These are phyloP conservation scores for Parus major DNA, from an alignment of 2,113 vertebrate species.

Conservation along the genomic window DNA sequence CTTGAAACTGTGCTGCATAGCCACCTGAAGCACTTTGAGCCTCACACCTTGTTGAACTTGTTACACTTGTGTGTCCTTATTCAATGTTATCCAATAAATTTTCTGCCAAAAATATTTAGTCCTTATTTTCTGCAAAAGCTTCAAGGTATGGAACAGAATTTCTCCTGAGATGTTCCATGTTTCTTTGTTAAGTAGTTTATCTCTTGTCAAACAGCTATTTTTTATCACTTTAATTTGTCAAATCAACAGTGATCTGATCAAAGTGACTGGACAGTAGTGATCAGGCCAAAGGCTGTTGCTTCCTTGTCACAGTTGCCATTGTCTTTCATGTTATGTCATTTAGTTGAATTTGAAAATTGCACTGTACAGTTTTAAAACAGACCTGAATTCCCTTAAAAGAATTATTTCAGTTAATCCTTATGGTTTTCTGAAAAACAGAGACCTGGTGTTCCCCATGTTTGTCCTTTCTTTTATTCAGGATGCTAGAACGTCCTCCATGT, in stretches of 20 bases:
- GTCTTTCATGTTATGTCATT: not conserved
- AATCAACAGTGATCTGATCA: not conserved
- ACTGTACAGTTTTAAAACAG: not conserved
- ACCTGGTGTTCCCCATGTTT: not conserved
- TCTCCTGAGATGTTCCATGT: not conserved
- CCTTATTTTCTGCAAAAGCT: conserved; percentile 87
- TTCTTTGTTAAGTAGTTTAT: not conserved
- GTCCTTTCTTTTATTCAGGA: not conserved
- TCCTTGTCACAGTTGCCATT: not conserved
- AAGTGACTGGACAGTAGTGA: not conserved
- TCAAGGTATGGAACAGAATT: conserved; percentile 77
- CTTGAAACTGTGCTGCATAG: conserved; percentile 79
- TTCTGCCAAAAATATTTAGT: conserved; percentile 87
- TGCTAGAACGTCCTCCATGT: not conserved
- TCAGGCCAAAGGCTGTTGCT: not conserved
- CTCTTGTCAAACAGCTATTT: not conserved
- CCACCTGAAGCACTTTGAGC: conserved; percentile 80
- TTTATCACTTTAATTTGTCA: not conserved
- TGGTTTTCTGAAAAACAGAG: not conserved
- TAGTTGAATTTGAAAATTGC: not conserved
- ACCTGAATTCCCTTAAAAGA: not conserved
- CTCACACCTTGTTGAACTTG: conserved; percentile 79
- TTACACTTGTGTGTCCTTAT: conserved; percentile 87
- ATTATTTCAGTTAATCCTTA: not conserved
- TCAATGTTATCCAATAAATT: conserved; percentile 88